Base-by-base conservation (phyloP, 1,140 invertebrate genomes). In the Drosophila pachea region DNA sequence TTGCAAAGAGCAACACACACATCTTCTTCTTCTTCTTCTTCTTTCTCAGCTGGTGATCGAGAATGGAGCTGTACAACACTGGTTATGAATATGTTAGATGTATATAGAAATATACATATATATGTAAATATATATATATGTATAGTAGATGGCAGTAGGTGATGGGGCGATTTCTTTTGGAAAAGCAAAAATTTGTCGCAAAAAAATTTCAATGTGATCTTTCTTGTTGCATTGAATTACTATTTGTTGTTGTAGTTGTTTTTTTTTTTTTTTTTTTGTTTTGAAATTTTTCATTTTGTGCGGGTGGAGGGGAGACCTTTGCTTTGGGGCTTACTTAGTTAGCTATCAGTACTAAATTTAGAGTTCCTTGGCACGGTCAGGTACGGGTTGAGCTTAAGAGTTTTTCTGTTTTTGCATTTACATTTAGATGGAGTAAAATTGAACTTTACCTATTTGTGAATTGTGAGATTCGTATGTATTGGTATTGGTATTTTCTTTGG, bases 201-300 rank as follows among this genome's bases (percentile, higher is more conserved):
- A 42, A 60, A 36, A 38, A 70, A 69, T 86, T 71, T 77, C 74
- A 84, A 86, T 86, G 82, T 81, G 82, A 78, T 84, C 74, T 76
- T 87, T 87, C 84, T 87, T 87, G 84, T 87, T 87, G 84, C 84
- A 87, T 87, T 87, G 84, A 87, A 87, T 87, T 87, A 87, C 68
- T 78, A 56, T 64, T 64, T 73, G 40, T 75, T 50, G 38, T 86
- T 78, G 64, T 45, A 56, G 16, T 48, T 33, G 8, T 53, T 68
- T 59, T 48, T 33, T n/a, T 59, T 61, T 68, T 73, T 22, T 45
- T 48, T 65, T 73, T 47, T 49, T 16, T 50, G 59, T 54, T 54
- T 58, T 54, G n/a, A 35, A 14, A 56, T 59, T 63, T 35, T 16
- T 22, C 8, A n/a, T 22, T 22, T 22, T 22, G 22, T 22, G 22